Conservation (phyloP, 2,797 vertebrate genomes). For the Scolopax rusticola region DNA sequence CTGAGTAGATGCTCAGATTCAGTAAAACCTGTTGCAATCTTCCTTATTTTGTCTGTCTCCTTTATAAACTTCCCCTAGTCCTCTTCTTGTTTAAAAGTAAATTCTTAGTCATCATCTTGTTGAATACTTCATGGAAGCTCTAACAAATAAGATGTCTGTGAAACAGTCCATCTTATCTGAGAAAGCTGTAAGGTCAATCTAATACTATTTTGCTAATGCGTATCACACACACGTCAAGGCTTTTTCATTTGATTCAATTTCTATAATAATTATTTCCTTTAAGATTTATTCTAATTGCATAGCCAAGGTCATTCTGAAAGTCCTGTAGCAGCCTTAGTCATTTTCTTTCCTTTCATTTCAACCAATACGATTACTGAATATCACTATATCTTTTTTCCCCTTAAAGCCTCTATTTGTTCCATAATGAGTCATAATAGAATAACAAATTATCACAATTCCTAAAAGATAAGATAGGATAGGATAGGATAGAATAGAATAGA, state of each 20-base stretch:
- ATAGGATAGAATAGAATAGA: neutral
- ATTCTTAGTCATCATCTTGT: neutral
- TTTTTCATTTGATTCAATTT: constrained; percentile 32
- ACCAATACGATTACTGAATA: neutral
- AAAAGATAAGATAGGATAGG: neutral
- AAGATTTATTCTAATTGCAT: constrained; percentile 31
- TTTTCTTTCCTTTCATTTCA: neutral
- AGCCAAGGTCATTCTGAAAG: neutral
- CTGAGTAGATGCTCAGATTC: neutral
- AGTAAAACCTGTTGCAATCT: neutral
- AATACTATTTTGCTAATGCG: neutral
- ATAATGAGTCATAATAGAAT: neutral
- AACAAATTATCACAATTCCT: neutral
- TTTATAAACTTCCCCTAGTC: neutral
- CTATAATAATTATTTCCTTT: constrained; percentile 34
- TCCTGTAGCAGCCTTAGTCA: neutral
- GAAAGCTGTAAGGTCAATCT: neutral
- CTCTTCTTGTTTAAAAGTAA: neutral
- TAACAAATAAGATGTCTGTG: neutral
- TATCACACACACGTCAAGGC: neutral
- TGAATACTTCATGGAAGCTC: neutral
- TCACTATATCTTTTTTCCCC: neutral
- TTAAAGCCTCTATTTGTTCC: neutral
- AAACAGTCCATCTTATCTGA: neutral
- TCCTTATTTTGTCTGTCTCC: neutral